These are phyloP conservation scores for Aurelia aurita DNA, from an alignment of 30 jellyfish, hydroid and myxozoan species.

Conservation along the genomic window DNA sequence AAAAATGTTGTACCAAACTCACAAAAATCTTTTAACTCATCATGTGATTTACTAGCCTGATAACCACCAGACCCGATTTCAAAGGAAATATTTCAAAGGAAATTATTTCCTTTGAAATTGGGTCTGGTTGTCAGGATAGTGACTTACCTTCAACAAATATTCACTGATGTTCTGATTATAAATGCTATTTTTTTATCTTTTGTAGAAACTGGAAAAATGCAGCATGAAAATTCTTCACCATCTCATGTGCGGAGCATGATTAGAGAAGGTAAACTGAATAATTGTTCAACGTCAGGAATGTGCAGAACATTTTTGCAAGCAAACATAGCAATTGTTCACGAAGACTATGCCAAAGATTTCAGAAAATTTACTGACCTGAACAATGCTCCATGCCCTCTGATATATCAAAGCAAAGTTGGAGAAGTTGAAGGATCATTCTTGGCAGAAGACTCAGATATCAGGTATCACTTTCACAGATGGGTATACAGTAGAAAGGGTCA, in stretches of 20 bases:
- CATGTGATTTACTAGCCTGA: no score
- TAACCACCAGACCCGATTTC: no score
- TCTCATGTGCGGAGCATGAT: slow-evolving; percentile 41
- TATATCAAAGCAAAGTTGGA: slow-evolving; percentile 83
- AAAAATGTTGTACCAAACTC: no score
- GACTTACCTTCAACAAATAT: no score
- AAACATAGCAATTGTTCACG: slow-evolving; percentile 68
- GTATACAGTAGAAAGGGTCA: no score
- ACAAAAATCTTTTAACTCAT: no score
- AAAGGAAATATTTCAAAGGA: no score
- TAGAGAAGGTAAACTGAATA: slow-evolving; percentile 26
- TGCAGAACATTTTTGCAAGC: slow-evolving; percentile 78
- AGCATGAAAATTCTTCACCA: slow-evolving; percentile 48
- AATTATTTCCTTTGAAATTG: no score
- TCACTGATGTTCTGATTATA: no score
- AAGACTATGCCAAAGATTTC: slow-evolving; percentile 75
- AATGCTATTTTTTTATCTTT: no score
- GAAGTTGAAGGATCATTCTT: slow-evolving; percentile 72
- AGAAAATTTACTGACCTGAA: slow-evolving; percentile 71
- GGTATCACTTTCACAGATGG: slow-evolving; percentile 20
- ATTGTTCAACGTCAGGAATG: slow-evolving; percentile 64
- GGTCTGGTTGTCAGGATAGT: no score
- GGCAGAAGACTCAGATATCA: slow-evolving; percentile 82
- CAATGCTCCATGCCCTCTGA: slow-evolving; percentile 82
- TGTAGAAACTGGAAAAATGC: no score